Conservation (phyloP, 37 sponge, comb jelly and placozoan species). For the Hormiphora californensis region DNA sequence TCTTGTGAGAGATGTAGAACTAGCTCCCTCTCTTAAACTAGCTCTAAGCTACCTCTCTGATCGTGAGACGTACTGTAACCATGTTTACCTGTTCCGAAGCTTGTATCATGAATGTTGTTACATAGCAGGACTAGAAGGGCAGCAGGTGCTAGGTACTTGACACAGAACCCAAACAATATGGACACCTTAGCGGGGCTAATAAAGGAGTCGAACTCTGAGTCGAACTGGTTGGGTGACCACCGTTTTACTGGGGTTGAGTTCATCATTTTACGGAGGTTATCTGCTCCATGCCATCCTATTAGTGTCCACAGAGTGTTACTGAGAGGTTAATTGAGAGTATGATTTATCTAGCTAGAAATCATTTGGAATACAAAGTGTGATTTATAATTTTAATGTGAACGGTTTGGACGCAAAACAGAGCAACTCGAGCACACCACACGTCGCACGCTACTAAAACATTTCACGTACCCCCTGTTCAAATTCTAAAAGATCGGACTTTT, state of each 20-base stretch:
- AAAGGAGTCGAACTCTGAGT: slow-evolving; percentile 1
- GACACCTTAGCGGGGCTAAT: neutral
- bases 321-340: too few species aligned
- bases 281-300: neutral
- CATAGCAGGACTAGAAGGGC: neutral
- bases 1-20: too few species aligned
- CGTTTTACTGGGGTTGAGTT: neutral
- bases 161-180: neutral
- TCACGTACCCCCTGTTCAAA: too few species aligned
- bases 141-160: neutral
- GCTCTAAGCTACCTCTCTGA: neutral
- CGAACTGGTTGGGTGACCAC: neutral
- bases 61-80: neutral
- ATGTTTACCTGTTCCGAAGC: neutral
- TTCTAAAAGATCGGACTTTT: too few species aligned
- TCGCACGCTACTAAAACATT: too few species aligned
- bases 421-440: too few species aligned
- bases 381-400: too few species aligned
- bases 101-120: neutral
- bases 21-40: too few species aligned
- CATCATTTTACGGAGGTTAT: neutral
- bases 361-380: too few species aligned
- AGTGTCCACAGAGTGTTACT: neutral
- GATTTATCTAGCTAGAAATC: too few species aligned
- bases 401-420: too few species aligned